Conservation (phyloP, 2,113 vertebrate genomes). For the Pteruthius melanotis region DNA sequence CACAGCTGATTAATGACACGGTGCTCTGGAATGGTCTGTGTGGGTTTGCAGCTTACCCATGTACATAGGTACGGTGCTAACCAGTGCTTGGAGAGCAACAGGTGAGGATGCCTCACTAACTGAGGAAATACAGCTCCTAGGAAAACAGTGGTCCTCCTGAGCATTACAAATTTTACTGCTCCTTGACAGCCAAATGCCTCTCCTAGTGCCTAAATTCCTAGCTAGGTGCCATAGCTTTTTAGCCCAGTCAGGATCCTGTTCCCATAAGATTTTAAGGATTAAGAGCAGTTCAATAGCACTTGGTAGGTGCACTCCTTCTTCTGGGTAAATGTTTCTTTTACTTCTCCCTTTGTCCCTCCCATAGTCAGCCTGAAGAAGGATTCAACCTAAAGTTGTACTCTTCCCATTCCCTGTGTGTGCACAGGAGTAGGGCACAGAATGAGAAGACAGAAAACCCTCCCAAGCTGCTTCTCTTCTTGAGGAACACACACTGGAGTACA, state of each 20-base stretch:
- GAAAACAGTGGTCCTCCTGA: background rate
- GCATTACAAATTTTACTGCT: background rate
- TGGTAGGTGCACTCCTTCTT: background rate
- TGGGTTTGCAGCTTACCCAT: background rate
- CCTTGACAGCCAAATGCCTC: background rate
- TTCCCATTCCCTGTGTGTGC: background rate
- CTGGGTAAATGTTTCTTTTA: background rate
- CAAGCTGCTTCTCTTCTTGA: background rate
- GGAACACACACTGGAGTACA: background rate
- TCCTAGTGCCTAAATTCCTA: background rate
- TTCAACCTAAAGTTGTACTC: background rate
- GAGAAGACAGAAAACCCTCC: background rate
- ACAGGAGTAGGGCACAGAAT: background rate
- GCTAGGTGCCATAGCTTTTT: background rate
- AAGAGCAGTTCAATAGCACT: background rate
- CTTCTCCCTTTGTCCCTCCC: background rate
- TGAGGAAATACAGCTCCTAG: background rate
- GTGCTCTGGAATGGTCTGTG: background rate
- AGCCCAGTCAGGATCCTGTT: background rate
- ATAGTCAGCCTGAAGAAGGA: background rate
- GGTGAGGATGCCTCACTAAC: background rate
- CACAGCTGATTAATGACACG: background rate
- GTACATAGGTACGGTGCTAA: rapidly evolving
- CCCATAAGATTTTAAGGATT: background rate
- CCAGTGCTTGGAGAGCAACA: background rate